Base-by-base conservation (phyloP, 2,888 invertebrate genomes). In the Poecilus cupreus region DNA sequence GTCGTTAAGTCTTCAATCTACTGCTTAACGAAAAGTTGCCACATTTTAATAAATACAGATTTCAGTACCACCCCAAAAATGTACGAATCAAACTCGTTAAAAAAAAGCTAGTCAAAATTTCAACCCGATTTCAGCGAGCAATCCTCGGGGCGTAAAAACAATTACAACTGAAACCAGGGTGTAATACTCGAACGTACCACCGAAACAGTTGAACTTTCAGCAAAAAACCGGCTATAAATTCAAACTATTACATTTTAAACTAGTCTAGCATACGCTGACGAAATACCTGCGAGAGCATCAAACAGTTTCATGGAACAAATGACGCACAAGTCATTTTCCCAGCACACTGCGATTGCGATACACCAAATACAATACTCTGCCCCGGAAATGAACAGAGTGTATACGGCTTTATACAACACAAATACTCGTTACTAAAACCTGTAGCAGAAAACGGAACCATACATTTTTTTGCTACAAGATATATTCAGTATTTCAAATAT, bases 261-360 rank as follows among this genome's bases (percentile, higher is more conserved):
- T 43, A 43, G 43, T 43, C 43, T 43, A 11, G 4, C n/a, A 43
- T 43, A n/a, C 10, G n/a, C 3, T 43, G 43, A 43, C 26, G 26
- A 24, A 24, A 60, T 60, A 60, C 26, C 60, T 60, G 13, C 24
- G 26, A 22, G 13, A 18, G 20, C 37, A 20, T 54, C 39, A 18
- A 39, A 39, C 68, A 39, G 49, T 68, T 68, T 68, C 68, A 68
- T 68, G 37, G 32, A 68, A 37, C 68, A 68, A 39, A 68, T 39
- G 68, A 68, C 43, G 39, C 20, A 68, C 16, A 68, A 32, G 39
- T 68, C 20, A 68, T 68, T 68, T 68, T 43, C 39, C 37, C 22
- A 20, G 39, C 43, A 20, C 39, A 8, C 39, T 68, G 3, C 18
- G 39, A 39, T 37, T 32, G 11, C 2, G 37, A 13, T 2, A 68